These are phyloP conservation scores for Pharmacophagus antenor DNA, from an alignment of 2,888 invertebrate species.

Conservation along the genomic window DNA sequence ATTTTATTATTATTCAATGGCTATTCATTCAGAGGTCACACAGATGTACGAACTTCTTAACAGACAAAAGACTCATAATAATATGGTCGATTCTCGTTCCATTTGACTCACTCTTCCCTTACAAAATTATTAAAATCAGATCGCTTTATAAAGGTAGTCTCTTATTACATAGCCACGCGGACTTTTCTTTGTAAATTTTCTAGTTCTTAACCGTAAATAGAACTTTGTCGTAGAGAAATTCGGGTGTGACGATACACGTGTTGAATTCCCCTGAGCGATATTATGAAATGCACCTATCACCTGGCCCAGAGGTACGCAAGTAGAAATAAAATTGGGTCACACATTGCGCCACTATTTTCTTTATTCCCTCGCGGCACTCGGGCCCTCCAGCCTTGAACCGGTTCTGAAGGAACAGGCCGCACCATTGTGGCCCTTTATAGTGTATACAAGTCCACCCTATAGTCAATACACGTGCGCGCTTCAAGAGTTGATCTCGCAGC, in stretches of 20 bases:
- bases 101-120: conserved; percentile 60
- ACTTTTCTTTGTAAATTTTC: conserved; percentile 28
- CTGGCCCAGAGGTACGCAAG: conserved; percentile 53
- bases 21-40: conserved; percentile 49
- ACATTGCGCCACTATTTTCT: conserved; percentile 59
- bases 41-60: conserved; percentile 64
- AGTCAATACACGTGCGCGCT: conserved; percentile 66
- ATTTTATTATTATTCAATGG: conserved; percentile 49
- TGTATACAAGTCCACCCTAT: conserved; percentile 40
- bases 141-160: not conserved
- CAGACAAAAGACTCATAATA: conserved; percentile 60
- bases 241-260: conserved; percentile 60
- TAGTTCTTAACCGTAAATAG: conserved; percentile 15
- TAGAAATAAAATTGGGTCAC: conserved; percentile 71
- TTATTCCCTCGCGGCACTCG: conserved; percentile 44
- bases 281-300: conserved; percentile 68
- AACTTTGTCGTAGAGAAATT: conserved; percentile 43
- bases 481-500: conserved; percentile 47
- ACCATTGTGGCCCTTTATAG: conserved; percentile 48
- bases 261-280: conserved; percentile 51
- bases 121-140: conserved; percentile 34
- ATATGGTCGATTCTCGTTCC: conserved; percentile 54
- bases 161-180: conserved; percentile 28
- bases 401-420: conserved; percentile 44
- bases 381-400: conserved; percentile 46